Base-by-base conservation (phyloP, 2,888 invertebrate genomes). In the Nasonia oneida region DNA sequence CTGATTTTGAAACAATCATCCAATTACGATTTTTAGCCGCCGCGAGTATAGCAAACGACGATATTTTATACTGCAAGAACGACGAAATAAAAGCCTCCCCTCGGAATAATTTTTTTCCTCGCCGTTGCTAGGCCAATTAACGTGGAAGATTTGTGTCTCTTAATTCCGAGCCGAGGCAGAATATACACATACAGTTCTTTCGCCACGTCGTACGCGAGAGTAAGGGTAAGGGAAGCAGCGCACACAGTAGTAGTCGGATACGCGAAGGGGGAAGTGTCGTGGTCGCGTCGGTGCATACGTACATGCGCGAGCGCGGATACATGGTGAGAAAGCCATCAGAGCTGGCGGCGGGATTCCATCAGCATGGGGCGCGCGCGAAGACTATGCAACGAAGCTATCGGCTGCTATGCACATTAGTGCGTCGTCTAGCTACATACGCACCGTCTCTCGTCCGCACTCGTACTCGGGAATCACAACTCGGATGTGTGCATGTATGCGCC, bases 311-410 rank as follows among this genome's bases (percentile, higher is more conserved):
- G 57, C 57, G 61, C 81, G 73, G 61, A 15, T 4, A 29, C 29
- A 29, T 81, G 84, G 84, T 84, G 84, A 84, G 84, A 84, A 84
- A 84, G 61, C 80, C 80, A 80, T 80, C 80, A 70, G 75, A 29
- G 33, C 29, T 29, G 29, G 23, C 64, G 64, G 33, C 71, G 71
- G 74, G 75, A 83, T 78, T 83, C 83, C 83, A 83, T 73, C 70
- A 83, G 84, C 39, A 61, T 73, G 77, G 77, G 77, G 82, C 61
- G 29, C 39, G 39, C 3, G 73, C n/a, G n/a, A 39, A 39, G 73
- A 12, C 39, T n/a, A 39, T 18, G 12, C 73, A 12, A 12, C 39
- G 39, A 5, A 39, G 42, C 42, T 73, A 73, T 39, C 39, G 42
- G 73, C 39, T 73, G 42, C 39, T 42, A 39, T 50, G 74, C 77